Evolutionary conservation across 1,140 invertebrate species (phyloP).

Genomic region (Penaeus japonicus): DNA sequence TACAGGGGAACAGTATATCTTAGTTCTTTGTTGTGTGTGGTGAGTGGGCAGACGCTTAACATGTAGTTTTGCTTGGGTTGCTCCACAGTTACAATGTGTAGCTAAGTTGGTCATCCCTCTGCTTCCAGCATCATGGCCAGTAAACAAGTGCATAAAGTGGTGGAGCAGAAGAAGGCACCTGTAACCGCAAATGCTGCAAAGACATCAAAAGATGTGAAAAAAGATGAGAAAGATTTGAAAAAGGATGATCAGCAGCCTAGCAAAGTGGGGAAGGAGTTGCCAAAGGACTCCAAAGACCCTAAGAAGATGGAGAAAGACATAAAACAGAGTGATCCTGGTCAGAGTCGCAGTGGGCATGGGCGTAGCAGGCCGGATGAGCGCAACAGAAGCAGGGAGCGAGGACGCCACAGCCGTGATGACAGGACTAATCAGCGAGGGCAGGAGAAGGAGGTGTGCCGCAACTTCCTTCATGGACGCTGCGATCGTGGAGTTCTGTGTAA

Average conservation of each 20-base stretch:
- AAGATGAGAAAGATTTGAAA: not conserved
- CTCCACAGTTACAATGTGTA: constrained; percentile 1
- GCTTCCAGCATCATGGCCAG: constrained; percentile 39
- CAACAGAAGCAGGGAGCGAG: constrained; percentile 1
- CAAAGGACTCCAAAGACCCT: not conserved
- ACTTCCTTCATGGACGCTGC: constrained; percentile 79
- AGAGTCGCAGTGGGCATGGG: not conserved
- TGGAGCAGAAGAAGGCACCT: not conserved
- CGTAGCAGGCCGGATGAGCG: not conserved
- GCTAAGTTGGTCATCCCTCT: constrained; percentile 35
- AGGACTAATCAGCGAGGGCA: not conserved
- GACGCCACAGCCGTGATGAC: constrained; percentile 9
- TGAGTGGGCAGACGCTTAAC: constrained; percentile 6
- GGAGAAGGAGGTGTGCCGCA: constrained; percentile 63
- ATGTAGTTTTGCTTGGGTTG: not conserved
- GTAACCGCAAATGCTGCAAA: not conserved
- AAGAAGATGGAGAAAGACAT: constrained; percentile 2
- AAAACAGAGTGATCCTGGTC: not conserved
- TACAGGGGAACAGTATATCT: too few relatives aligned
- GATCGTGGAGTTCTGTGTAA: constrained; percentile 67
- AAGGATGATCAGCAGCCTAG: not conserved
- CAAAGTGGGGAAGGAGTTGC: constrained; percentile 10
- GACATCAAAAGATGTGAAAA: not conserved
- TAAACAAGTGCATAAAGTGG: constrained; percentile 10
- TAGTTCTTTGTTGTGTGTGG: not conserved